Evolutionary conservation across 2,888 invertebrate genomes (phyloP), one percentile per base, ranked within the genome.

Genomic region (Clepsis dumicolana): DNA sequence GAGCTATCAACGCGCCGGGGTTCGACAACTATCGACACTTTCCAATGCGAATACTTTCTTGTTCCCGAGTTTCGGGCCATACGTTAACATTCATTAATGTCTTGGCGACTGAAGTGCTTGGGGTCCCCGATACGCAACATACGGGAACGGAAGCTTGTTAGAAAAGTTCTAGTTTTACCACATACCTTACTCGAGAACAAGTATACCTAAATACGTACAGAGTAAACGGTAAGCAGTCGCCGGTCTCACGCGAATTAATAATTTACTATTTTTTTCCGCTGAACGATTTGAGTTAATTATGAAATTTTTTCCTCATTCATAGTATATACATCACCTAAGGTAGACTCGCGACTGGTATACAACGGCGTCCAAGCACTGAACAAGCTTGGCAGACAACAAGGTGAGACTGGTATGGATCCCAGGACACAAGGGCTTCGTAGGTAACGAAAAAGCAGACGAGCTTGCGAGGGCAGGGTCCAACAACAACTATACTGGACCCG

Each of bases 21-120:
- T 41, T 8, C 44, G 61, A 66, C 66, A 60, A 41, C 53, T 63
- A 63, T 63, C 50, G 67, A 67, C 63, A 41, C 66, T 54, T 62
- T 66, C 44, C 50, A 29, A 41, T 50, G 63, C 50, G 53, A 63
- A 57, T 68, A 64, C 64, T 64, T 68, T n/a, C 62, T 63, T 50
- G 32, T 61, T 62, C 50, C 57, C 32, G 18, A 44, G 52, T 59
- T 64, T 68, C 21, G 57, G 24, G 52, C 53, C 14, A 25, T 53
- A 53, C 35, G 8, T 59, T 41, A 24, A 48, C 25, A 53, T 56
- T 54, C 29, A 61, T 66, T 61, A 61, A 12, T 24, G 52, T 61
- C 60, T 60, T 60, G 44, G 32, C 60, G 41, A 52, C 60, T 52
- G 52, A 7, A 25, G 52, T 25, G 52, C 25, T 52, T 48, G 1